phyloP scores from a whole-genome alignment of 2,888 invertebrate species.

The Mechanitis mazaeus region DNA sequence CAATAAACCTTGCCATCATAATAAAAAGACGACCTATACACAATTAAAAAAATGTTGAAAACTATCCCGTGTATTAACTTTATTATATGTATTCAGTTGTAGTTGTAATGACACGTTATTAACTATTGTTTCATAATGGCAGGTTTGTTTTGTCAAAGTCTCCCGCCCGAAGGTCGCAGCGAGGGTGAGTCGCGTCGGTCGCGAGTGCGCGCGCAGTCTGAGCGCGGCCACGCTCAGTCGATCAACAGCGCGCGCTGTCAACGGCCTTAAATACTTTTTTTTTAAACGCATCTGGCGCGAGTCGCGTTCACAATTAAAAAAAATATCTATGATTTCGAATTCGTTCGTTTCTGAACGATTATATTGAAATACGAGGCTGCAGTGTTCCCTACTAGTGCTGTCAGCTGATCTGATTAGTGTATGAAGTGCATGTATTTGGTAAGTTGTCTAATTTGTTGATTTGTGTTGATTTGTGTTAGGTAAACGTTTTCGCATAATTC shows the following conservation, averaged over 20 bases:
- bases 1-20: too few species aligned
- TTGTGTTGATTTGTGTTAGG: slow-evolving; percentile 49
- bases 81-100: too few species aligned
- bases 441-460: slow-evolving; percentile 40
- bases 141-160: slow-evolving; percentile 22
- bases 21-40: too few species aligned
- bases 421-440: slow-evolving; percentile 44
- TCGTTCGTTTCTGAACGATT: slow-evolving; percentile 35
- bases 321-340: slow-evolving; percentile 32
- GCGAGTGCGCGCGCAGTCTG: slow-evolving; percentile 29
- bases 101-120: neutral
- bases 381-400: slow-evolving; percentile 31
- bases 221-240: slow-evolving; percentile 49
- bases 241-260: slow-evolving; percentile 58
- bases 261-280: slow-evolving; percentile 39
- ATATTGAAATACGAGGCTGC: slow-evolving; percentile 34
- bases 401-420: slow-evolving; percentile 37
- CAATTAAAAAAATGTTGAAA: too few species aligned
- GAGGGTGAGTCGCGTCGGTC: slow-evolving; percentile 43
- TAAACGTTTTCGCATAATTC: slow-evolving; percentile 69
- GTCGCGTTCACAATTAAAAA: slow-evolving; percentile 34
- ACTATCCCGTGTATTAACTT: too few species aligned
- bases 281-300: slow-evolving; percentile 31
- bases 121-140: slow-evolving; percentile 22
- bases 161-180: slow-evolving; percentile 29